Conservation (phyloP, 2,113 vertebrate species). For the Dryoscopus gambensis region DNA sequence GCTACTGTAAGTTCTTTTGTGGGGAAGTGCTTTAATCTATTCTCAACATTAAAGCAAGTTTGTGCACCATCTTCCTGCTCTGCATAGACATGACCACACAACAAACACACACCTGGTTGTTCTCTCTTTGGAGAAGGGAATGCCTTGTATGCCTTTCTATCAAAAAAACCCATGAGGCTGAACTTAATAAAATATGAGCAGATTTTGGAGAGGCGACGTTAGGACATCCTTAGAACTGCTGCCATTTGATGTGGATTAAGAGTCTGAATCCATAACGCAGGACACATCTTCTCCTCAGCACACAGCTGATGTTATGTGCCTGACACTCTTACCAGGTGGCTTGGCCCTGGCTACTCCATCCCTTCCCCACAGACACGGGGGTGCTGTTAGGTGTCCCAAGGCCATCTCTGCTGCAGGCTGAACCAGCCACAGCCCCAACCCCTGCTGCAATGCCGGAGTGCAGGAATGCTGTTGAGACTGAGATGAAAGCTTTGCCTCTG, state of each 20-base stretch:
- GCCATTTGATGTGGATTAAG: neutral
- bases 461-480: neutral
- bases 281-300: neutral
- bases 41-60: neutral
- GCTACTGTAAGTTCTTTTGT: neutral
- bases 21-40: neutral
- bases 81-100: neutral
- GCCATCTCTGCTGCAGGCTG: neutral
- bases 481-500: neutral
- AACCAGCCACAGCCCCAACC: neutral
- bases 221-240: neutral
- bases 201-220: neutral
- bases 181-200: neutral
- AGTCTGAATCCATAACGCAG: neutral
- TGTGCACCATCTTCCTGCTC: neutral
- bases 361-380: neutral
- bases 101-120: rapidly evolving
- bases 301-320: neutral
- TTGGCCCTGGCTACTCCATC: no score
- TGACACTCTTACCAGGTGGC: neutral
- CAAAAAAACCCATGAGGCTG: neutral
- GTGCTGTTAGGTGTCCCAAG: neutral
- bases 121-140: neutral
- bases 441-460: neutral
- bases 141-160: neutral